Conservation (phyloP, 2,113 vertebrate species). For the Atrichornis clamosus region DNA sequence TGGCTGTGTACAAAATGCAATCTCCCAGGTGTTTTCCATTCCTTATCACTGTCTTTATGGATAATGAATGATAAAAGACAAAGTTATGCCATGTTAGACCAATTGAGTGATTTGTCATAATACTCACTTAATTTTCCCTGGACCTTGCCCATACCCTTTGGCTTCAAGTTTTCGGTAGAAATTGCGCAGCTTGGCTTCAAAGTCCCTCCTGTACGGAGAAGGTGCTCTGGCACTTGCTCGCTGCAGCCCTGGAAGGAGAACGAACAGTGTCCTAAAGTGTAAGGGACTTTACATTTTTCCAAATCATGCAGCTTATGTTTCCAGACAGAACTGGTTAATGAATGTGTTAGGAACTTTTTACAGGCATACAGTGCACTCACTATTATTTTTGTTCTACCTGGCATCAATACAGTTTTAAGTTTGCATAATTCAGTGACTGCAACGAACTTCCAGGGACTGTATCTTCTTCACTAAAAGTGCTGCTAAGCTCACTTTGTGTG, state of each 20-base stretch:
- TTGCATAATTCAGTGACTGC: neutral
- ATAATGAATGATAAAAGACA: neutral
- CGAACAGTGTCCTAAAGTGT: neutral
- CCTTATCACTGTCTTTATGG: neutral
- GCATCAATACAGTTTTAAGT: neutral
- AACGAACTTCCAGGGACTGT: neutral
- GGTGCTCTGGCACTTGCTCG: constrained; percentile 90
- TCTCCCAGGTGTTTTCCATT: neutral
- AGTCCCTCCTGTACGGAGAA: constrained; percentile 96
- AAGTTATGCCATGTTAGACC: neutral
- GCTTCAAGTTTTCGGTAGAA: constrained; percentile 98
- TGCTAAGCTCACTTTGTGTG: neutral
- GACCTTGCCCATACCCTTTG: constrained; percentile 97
- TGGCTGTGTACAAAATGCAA: neutral
- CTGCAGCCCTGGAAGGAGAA: constrained; percentile 81
- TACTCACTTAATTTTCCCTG: constrained; percentile 97
- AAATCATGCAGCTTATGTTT: neutral
- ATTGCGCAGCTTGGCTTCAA: constrained; percentile 96
- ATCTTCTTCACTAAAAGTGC: neutral
- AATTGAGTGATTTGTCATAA: neutral
- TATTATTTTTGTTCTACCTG: neutral
- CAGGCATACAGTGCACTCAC: neutral
- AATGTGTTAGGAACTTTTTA: neutral
- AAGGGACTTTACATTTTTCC: neutral
- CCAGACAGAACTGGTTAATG: neutral